These are phyloP conservation scores for Botia almorhae DNA, from an alignment of 2,797 vertebrate genomes.

Conservation along the genomic window DNA sequence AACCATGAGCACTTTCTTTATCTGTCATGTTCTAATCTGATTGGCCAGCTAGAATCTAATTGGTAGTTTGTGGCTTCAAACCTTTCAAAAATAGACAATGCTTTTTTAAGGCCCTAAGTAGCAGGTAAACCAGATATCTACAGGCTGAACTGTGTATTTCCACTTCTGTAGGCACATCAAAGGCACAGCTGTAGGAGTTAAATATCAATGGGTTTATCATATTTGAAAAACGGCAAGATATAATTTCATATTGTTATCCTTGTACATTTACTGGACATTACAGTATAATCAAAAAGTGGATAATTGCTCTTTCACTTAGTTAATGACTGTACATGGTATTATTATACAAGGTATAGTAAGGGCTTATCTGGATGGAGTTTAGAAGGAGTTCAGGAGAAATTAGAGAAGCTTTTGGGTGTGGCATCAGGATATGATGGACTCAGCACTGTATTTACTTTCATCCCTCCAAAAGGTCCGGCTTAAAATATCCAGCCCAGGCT, in stretches of 20 bases:
- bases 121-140: neutral
- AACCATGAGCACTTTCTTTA: neutral
- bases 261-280: neutral
- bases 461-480: conserved; percentile 58
- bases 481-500: conserved; percentile 57
- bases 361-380: conserved; percentile 36
- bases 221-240: conserved; percentile 9
- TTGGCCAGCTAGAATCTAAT: neutral
- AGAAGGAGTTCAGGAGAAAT: conserved; percentile 45
- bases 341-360: conserved; percentile 30
- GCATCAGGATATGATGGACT: conserved; percentile 58
- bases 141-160: neutral
- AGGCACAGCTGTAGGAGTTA: neutral
- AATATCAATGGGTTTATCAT: neutral
- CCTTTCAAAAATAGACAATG: neutral
- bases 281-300: conserved; percentile 11
- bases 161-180: neutral
- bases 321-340: conserved; percentile 13
- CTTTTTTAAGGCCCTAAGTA: neutral
- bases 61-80: neutral
- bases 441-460: conserved; percentile 63
- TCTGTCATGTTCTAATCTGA: neutral
- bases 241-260: neutral
- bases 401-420: conserved; percentile 59
- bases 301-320: conserved; percentile 4